phyloP scores from a whole-genome alignment of 1,140 invertebrate genomes.

The Meteorus sp. region DNA sequence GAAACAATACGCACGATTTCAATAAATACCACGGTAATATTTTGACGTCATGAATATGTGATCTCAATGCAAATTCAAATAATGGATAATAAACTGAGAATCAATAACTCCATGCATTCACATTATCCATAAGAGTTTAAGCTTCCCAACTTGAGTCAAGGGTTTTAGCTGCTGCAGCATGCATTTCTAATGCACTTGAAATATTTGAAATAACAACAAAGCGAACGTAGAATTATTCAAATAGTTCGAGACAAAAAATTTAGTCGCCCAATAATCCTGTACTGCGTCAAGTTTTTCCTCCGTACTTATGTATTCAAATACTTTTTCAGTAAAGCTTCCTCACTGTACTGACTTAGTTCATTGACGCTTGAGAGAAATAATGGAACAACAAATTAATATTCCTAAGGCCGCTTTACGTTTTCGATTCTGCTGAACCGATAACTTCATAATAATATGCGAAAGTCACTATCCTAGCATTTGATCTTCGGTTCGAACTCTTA shows the following conservation, averaged over 20 bases:
- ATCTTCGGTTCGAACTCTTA: too few relatives aligned
- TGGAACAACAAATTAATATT: too few relatives aligned
- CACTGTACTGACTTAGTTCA: too few relatives aligned
- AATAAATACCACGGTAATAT: conserved; percentile 23
- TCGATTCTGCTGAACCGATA: too few relatives aligned
- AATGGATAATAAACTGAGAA: conserved; percentile 12
- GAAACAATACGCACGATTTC: conserved; percentile 10
- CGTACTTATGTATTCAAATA: too few relatives aligned
- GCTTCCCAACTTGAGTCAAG: conserved; percentile 59
- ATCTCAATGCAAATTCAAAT: conserved; percentile 14
- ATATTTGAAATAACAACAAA: conserved; percentile 20
- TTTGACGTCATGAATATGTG: conserved; percentile 11
- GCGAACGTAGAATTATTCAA: conserved; percentile 29
- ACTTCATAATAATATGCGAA: too few relatives aligned
- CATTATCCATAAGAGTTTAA: conserved; percentile 42
- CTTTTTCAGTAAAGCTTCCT: too few relatives aligned
- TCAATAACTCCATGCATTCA: conserved; percentile 5
- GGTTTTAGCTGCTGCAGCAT: conserved; percentile 52
- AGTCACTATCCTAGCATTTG: too few relatives aligned
- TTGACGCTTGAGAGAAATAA: conserved; percentile 2
- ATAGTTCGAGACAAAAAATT: conserved; percentile 11
- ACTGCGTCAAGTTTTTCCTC: neutral
- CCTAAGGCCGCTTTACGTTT: too few relatives aligned
- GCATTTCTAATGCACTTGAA: conserved; percentile 29
- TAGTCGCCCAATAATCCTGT: neutral